These are phyloP conservation scores for Cynopterus brachyotis DNA, from an alignment of 2,113 vertebrate species.

Conservation along the genomic window DNA sequence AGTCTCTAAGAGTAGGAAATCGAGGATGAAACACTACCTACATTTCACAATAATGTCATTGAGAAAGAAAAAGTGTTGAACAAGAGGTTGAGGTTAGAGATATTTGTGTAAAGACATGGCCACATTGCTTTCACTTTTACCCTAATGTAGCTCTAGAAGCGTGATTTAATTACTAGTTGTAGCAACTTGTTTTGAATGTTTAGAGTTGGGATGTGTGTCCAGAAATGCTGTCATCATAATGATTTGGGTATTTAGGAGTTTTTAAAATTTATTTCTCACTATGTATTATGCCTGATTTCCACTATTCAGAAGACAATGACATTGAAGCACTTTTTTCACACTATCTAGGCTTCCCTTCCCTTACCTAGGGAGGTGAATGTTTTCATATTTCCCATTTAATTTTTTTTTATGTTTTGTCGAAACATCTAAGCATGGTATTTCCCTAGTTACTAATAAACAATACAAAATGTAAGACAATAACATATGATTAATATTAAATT, in stretches of 20 bases:
- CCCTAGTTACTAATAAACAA: neutral
- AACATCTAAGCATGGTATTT: neutral
- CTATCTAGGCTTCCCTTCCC: neutral
- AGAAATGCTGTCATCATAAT: neutral
- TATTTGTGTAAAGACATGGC: neutral
- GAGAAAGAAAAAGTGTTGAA: neutral
- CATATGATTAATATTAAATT: neutral
- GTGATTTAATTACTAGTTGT: neutral
- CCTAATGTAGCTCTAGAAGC: neutral
- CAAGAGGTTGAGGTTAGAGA: neutral
- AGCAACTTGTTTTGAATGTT: neutral
- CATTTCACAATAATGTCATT: neutral
- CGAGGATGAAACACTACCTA: neutral
- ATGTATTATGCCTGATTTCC: neutral
- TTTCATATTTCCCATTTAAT: neutral
- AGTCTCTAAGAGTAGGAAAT: neutral
- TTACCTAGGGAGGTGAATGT: neutral
- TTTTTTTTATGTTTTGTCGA: neutral
- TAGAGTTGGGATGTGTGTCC: neutral
- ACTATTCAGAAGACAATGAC: neutral
- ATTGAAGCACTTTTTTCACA: neutral
- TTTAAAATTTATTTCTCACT: neutral
- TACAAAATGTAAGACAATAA: neutral
- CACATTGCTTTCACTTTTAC: neutral
- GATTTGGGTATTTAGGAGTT: neutral